These are phyloP conservation scores for Syrrhaptes paradoxus DNA, from an alignment of 2,113 vertebrate species.

Conservation along the genomic window DNA sequence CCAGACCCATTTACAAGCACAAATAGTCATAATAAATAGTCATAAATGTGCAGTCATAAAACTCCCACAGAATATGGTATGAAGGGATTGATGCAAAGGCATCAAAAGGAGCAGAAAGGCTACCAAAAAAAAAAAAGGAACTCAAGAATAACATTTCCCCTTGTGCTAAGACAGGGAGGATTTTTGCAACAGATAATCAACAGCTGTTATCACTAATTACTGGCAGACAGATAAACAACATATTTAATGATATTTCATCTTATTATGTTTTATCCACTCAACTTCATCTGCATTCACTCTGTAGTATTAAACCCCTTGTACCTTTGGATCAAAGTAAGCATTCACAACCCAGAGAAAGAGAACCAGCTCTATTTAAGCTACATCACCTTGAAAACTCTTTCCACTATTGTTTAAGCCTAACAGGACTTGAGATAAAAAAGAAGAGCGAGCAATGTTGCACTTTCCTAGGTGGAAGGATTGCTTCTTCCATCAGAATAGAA, in stretches of 20 bases:
- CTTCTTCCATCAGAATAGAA: slow-evolving; percentile 5
- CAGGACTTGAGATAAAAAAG: background rate
- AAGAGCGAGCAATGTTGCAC: background rate
- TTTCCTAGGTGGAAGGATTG: background rate
- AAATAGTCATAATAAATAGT: background rate
- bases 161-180: background rate
- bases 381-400: rapidly evolving
- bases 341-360: background rate
- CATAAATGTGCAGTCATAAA: background rate
- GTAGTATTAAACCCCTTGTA: background rate
- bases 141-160: background rate
- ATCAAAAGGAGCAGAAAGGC: background rate
- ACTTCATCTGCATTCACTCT: background rate
- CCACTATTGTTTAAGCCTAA: background rate
- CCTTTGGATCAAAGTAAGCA: background rate
- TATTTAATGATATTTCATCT: background rate
- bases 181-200: background rate
- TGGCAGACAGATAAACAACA: background rate
- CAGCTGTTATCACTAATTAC: background rate
- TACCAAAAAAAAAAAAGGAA: background rate
- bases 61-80: background rate
- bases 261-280: background rate
- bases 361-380: background rate
- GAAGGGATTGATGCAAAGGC: background rate
- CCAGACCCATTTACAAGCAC: background rate